Evolutionary conservation across 1,140 invertebrate species (phyloP).

Genomic region (Mactra quadrangularis): DNA sequence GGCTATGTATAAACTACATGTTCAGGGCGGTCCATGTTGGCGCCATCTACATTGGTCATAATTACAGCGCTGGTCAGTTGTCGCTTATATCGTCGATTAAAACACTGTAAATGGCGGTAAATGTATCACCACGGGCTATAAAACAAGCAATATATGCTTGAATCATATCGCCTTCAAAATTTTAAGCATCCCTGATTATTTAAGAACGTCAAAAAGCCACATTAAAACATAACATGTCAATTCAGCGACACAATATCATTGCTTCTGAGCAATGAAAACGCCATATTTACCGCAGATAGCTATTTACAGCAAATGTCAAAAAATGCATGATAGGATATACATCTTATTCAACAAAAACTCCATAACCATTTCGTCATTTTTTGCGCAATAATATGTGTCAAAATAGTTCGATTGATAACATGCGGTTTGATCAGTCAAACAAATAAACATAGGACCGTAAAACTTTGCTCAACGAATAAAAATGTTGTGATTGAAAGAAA

Average conservation of each 20-base stretch:
- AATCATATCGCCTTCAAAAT: conserved; percentile 50
- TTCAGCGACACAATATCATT: conserved; percentile 41
- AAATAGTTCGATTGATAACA: too few relatives aligned
- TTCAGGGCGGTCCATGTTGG: too few relatives aligned
- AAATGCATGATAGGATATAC: neutral
- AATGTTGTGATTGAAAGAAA: too few relatives aligned
- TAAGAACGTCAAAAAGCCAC: conserved; percentile 44
- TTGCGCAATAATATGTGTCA: too few relatives aligned
- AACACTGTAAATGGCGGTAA: neutral
- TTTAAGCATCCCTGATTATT: conserved; percentile 52
- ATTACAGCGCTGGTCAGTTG: too few relatives aligned
- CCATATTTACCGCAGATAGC: neutral
- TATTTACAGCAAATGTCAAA: conserved; percentile 17
- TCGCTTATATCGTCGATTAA: too few relatives aligned
- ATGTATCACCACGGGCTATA: conserved; percentile 35
- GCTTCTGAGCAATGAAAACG: conserved; percentile 46
- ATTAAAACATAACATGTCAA: conserved; percentile 50
- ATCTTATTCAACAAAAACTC: conserved; percentile 9
- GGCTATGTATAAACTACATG: too few relatives aligned
- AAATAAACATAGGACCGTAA: too few relatives aligned
- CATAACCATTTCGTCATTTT: too few relatives aligned
- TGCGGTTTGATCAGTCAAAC: too few relatives aligned
- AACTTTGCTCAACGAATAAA: too few relatives aligned
- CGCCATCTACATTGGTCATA: too few relatives aligned
- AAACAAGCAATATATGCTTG: conserved; percentile 20